Conservation (phyloP, 2,888 invertebrate species). For the Phalangium opilio region DNA sequence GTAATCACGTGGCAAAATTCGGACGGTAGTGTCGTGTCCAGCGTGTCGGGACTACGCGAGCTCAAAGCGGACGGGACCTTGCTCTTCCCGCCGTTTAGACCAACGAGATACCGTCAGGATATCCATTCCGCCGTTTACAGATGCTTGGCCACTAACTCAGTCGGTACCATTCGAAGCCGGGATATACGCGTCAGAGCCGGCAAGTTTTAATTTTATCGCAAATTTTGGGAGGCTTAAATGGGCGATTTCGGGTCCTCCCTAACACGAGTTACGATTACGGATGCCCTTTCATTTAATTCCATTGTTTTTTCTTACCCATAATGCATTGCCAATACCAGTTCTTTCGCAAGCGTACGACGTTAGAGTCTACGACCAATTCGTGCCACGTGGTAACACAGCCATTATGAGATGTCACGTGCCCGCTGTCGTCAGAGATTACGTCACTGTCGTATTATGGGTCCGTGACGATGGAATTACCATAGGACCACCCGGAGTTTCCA, state of each 20-base stretch:
- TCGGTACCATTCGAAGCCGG: constrained; percentile 75
- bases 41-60: constrained; percentile 13
- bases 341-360: constrained; percentile 12
- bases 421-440: constrained; percentile 9
- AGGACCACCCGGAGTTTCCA: constrained; percentile 16
- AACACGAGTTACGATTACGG: too few species aligned
- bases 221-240: too few species aligned
- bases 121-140: constrained; percentile 43
- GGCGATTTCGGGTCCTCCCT: too few species aligned
- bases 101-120: constrained; percentile 17
- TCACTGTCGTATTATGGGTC: constrained; percentile 15
- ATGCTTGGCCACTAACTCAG: constrained; percentile 73
- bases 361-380: constrained; percentile 15
- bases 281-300: too few species aligned
- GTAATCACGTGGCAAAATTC: constrained; percentile 15
- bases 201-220: constrained; percentile 43
- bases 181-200: constrained; percentile 91
- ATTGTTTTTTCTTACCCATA: too few species aligned
- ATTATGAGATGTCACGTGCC: constrained; percentile 13
- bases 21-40: constrained; percentile 12
- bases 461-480: constrained; percentile 16
- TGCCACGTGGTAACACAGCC: constrained; percentile 15
- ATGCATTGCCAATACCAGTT: too few species aligned
- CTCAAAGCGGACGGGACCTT: constrained; percentile 15
- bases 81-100: constrained; percentile 17